A percentile compares a stretch with the other conserved stretches of the same genome.
phyloP scores from a whole-genome alignment of 2,113 vertebrate genomes.

The Poicephalus gulielmi region DNA sequence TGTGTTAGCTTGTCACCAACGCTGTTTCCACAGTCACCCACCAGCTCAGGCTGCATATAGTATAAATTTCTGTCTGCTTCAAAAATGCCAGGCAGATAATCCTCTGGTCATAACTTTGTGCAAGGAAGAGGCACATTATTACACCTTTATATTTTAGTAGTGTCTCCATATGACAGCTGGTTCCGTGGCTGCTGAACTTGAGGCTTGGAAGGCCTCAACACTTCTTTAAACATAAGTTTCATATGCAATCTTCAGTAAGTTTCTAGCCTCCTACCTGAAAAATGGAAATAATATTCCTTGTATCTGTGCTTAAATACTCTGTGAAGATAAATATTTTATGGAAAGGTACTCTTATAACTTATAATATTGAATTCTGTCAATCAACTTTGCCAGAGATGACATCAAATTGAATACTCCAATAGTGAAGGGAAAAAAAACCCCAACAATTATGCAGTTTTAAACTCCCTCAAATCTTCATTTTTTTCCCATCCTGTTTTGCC shows the following conservation, averaged over 20 bases:
- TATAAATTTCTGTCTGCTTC: not conserved
- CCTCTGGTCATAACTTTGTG: not conserved
- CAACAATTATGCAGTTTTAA: not conserved
- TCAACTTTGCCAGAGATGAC: not conserved
- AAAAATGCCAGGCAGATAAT: not conserved
- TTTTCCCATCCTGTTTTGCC: not conserved
- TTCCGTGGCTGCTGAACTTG: not conserved
- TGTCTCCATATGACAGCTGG: not conserved
- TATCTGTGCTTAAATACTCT: not conserved
- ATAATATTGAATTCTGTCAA: constrained; percentile 25
- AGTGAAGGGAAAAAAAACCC: not conserved
- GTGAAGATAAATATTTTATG: not conserved
- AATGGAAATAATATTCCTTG: not conserved
- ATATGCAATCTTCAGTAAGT: not conserved
- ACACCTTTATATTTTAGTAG: not conserved
- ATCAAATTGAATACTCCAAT: not conserved
- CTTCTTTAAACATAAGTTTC: not conserved
- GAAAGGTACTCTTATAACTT: not conserved
- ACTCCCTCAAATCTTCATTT: not conserved
- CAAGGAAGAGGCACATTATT: not conserved
- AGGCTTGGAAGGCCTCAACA: not conserved
- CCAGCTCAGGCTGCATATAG: not conserved
- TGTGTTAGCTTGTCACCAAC: not conserved
- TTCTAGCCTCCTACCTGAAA: not conserved
- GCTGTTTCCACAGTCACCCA: not conserved